Percentiles rank a stretch among this genome's conserved stretches.
phyloP scores from a whole-genome alignment of 53 echinoderm and acorn worm species.

The Glandiceps talaboti region DNA sequence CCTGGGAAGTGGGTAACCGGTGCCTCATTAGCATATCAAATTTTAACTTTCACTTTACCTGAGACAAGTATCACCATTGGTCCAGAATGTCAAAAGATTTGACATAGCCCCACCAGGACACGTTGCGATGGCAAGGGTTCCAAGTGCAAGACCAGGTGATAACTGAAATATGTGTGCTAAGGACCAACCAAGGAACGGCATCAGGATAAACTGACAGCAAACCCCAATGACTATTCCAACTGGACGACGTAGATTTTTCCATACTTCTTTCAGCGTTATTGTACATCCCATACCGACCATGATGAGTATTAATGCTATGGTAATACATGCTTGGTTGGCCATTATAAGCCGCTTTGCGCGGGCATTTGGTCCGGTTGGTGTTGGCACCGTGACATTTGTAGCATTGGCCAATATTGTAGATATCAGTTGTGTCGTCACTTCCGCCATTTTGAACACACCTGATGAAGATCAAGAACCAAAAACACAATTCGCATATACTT shows the following conservation, averaged over 20 bases:
- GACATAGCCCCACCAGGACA: slow-evolving; percentile 66
- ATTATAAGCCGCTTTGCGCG: neutral
- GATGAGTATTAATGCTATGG: neutral
- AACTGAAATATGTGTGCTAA: slow-evolving; percentile 40
- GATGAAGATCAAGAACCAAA: too few species aligned
- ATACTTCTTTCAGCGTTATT: neutral
- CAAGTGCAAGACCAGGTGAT: slow-evolving; percentile 28
- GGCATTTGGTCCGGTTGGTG: neutral
- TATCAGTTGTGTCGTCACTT: neutral
- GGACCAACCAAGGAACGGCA: slow-evolving; percentile 23
- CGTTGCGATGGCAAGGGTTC: slow-evolving; percentile 31
- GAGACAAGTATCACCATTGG: slow-evolving; percentile 46
- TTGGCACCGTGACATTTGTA: too few species aligned
- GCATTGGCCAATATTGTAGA: too few species aligned
- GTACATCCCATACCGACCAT: neutral
- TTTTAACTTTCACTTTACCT: slow-evolving; percentile 15
- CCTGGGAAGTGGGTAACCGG: too few species aligned
- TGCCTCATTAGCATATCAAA: too few species aligned
- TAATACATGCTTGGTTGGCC: neutral
- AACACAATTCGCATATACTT: too few species aligned
- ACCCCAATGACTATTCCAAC: slow-evolving; percentile 25
- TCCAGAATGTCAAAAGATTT: slow-evolving; percentile 47
- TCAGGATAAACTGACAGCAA: slow-evolving; percentile 21
- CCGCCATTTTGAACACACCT: too few species aligned
- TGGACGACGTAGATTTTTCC: slow-evolving; percentile 1